Conservation (phyloP, 2,888 invertebrate species). For the Cantharis nigra region DNA sequence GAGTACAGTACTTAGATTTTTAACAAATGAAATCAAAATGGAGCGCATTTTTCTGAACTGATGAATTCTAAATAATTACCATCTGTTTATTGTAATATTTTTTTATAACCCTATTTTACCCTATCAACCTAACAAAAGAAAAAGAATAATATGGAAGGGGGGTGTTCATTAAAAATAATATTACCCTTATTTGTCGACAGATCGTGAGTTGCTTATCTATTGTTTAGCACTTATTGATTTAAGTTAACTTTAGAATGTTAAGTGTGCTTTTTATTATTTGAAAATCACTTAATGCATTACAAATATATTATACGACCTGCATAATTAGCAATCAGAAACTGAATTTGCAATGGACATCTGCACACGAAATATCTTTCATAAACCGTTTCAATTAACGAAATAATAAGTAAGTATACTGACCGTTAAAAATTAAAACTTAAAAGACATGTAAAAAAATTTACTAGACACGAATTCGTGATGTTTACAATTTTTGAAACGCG, state of each 20-base stretch:
- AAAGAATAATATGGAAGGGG: constrained; percentile 16
- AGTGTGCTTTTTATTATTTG: neutral
- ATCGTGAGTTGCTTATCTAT: constrained; percentile 17
- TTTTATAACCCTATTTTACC: neutral
- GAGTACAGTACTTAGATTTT: neutral
- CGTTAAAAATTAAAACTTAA: neutral
- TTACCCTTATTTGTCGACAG: constrained; percentile 24
- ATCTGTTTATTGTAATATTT: neutral
- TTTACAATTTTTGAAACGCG: neutral
- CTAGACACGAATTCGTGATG: neutral
- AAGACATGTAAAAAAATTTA: neutral
- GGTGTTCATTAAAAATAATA: constrained; percentile 21
- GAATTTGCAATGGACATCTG: neutral
- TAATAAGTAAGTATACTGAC: neutral
- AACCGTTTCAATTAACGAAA: neutral
- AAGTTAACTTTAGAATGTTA: neutral
- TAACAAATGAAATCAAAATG: neutral
- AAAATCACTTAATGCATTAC: neutral
- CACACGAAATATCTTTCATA: neutral
- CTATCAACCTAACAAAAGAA: neutral
- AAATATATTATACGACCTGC: neutral
- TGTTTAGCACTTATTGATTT: neutral
- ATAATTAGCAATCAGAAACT: neutral
- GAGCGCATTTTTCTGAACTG: neutral
- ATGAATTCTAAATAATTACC: neutral